Evolutionary conservation across 2,797 vertebrate genomes (phyloP).

Genomic region (Triplophysa yarkandensis): DNA sequence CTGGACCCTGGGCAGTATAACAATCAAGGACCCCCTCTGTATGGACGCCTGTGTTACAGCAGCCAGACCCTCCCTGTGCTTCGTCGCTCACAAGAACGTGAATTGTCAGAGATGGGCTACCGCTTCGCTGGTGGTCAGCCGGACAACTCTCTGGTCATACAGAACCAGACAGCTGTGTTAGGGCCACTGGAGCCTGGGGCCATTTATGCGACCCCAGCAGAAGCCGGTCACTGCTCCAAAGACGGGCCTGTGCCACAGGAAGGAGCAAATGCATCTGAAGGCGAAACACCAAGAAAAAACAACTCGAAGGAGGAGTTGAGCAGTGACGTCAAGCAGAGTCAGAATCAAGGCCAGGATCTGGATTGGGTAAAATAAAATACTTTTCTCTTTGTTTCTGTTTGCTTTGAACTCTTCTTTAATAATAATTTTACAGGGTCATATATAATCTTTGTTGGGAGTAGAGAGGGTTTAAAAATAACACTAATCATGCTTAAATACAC

Average conservation of each 20-base stretch:
- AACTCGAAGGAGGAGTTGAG: conserved; percentile 73
- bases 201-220: conserved; percentile 74
- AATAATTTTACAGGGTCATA: background rate
- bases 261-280: conserved; percentile 69
- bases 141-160: conserved; percentile 80
- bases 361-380: conserved; percentile 67
- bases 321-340: conserved; percentile 66
- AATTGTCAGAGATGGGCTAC: conserved; percentile 72
- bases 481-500: background rate
- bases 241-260: conserved; percentile 70
- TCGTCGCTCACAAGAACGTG: conserved; percentile 71
- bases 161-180: conserved; percentile 77
- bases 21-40: conserved; percentile 69
- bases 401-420: background rate
- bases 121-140: conserved; percentile 71
- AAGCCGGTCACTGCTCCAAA: conserved; percentile 73
- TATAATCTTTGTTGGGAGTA: background rate
- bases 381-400: conserved; percentile 13
- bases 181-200: conserved; percentile 76
- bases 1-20: conserved; percentile 70
- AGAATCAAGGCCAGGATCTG: conserved; percentile 66
- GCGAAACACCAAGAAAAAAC: conserved; percentile 71
- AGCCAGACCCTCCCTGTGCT: conserved; percentile 81
- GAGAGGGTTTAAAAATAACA: background rate
- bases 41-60: conserved; percentile 80